Base-by-base conservation (phyloP, 2,888 invertebrate species). In the Priocnemis perturbator region DNA sequence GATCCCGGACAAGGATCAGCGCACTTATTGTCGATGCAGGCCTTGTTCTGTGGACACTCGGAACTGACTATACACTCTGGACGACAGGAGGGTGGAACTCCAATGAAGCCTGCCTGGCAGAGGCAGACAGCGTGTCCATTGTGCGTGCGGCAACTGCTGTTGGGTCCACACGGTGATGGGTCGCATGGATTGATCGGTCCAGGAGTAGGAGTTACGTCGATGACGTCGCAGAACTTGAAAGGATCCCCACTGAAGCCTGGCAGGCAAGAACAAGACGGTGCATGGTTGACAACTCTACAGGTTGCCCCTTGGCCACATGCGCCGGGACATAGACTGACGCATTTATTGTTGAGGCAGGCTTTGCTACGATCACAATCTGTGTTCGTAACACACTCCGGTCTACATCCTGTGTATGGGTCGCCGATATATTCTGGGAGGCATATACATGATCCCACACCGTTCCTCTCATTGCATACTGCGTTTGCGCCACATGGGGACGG, bases 401-500 rank as follows among this genome's bases (percentile, higher is more conserved):
- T 91, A 87, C 96, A 97, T 68, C 95, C 95, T 0, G 93, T 93
- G 85, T 96, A 96, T 0, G 97, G 97, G 90, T 97, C 96, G 47
- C 97, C 97, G 79, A 93, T 94, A 88, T 96, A 96, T 85, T 95
- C 95, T 14, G 94, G 92, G 65, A 94, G 89, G 86, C 97, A 97
- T 15, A 93, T 92, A 85, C 97, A 97, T 19, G 96, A 94, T 60
- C 96, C 96, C 19, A 95, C 96, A 44, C 94, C 94, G 87, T 95
- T 94, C 79, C 93, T 92, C 89, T 95, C 96, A 85, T 93, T 95
- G 85, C 97, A 97, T 67, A 95, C 84, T 14, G 97, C 93, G 88
- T 97, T 97, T 14, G 95, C 93, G 37, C 97, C 97, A 86, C 97
- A 97, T 2, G 96, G 96, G 44, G 95, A 95, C 45, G 95, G 96